phyloP scores from a whole-genome alignment of 2,888 invertebrate species.

The Drosophila prostipennis region DNA sequence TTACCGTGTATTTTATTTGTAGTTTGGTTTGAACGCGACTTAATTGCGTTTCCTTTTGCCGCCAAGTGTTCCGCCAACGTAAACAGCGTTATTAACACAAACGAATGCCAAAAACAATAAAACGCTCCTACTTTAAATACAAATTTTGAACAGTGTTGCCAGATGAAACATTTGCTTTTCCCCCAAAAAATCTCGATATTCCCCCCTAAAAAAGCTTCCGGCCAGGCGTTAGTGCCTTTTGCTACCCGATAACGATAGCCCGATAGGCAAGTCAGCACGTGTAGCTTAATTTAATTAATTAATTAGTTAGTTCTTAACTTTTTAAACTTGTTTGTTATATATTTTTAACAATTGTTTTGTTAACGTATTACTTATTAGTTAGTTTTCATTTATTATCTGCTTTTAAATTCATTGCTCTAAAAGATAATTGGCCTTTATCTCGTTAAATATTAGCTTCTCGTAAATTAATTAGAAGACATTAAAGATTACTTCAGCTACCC shows the following conservation, averaged over 20 bases:
- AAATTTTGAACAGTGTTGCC: background rate
- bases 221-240: background rate
- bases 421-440: background rate
- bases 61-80: constrained; percentile 38
- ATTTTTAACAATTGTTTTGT: background rate
- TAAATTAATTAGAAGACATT: no score
- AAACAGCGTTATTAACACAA: constrained; percentile 60
- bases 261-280: background rate
- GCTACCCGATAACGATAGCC: background rate
- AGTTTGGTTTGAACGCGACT: constrained; percentile 12
- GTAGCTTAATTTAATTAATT: background rate
- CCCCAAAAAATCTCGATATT: no score
- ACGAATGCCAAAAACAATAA: constrained; percentile 72
- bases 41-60: constrained; percentile 17
- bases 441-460: background rate
- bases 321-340: background rate
- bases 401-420: background rate
- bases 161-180: no score
- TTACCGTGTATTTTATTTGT: constrained; percentile 16
- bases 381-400: no score
- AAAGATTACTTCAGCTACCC: no score
- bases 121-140: constrained; percentile 58
- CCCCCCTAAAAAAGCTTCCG: no score
- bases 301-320: no score
- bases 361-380: background rate